A percentile compares a stretch with the other conserved stretches of the same genome.
Evolutionary conservation across 2,888 invertebrate genomes (phyloP).

Genomic region (Colletes collaris): DNA sequence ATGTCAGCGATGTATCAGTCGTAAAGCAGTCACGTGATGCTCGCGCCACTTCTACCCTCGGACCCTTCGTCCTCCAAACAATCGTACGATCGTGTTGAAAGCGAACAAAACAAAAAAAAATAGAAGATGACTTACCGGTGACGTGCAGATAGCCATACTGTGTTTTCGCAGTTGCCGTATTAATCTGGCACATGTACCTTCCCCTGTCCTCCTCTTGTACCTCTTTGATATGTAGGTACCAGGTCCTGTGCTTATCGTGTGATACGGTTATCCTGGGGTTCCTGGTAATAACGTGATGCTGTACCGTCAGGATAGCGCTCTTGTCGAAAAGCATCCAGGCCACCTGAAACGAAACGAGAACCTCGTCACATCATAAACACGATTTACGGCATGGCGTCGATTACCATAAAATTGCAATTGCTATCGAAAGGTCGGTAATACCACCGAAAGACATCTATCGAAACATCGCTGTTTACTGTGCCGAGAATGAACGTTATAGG

Average conservation of each 20-base stretch:
- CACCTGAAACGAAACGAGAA: slow-evolving; percentile 86
- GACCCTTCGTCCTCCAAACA: neutral
- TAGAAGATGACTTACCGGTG: slow-evolving; percentile 86
- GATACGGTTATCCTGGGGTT: slow-evolving; percentile 96
- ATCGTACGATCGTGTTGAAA: neutral
- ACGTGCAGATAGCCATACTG: slow-evolving; percentile 96
- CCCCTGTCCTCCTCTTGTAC: slow-evolving; percentile 96
- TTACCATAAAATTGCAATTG: slow-evolving; percentile 43
- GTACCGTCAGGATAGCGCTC: slow-evolving; percentile 95
- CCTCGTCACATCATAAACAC: slow-evolving; percentile 47
- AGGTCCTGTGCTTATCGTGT: slow-evolving; percentile 96
- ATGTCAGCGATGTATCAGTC: neutral
- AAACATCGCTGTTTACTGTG: neutral
- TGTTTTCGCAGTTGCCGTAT: slow-evolving; percentile 95
- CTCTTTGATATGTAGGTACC: slow-evolving; percentile 96
- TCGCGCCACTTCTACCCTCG: neutral
- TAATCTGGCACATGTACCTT: slow-evolving; percentile 97
- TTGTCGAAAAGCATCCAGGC: slow-evolving; percentile 98
- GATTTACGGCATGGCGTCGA: slow-evolving; percentile 41
- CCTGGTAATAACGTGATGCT: slow-evolving; percentile 96
- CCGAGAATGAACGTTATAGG: neutral
- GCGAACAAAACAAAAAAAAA: neutral
- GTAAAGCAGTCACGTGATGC: neutral
- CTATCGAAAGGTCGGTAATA: slow-evolving; percentile 33
- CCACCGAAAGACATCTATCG: slow-evolving; percentile 11